Conservation (phyloP, 2,113 vertebrate species). For the Sylvilagus bachmani region DNA sequence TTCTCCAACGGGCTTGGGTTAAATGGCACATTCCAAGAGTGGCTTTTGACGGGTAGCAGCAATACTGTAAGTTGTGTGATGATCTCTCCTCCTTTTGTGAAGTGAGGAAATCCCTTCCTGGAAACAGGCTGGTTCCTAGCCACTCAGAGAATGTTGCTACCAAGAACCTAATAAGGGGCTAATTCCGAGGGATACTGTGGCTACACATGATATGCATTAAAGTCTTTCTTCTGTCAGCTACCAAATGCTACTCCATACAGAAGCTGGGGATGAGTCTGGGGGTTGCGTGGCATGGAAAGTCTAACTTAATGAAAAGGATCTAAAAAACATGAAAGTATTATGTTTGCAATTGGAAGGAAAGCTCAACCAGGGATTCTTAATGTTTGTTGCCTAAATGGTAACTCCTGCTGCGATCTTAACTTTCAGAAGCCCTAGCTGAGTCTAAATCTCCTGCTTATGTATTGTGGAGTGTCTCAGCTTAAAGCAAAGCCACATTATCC, state of each 20-base stretch:
- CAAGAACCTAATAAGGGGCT: slow-evolving; percentile 54
- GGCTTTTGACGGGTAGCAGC: slow-evolving; percentile 76
- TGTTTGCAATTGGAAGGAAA: slow-evolving; percentile 77
- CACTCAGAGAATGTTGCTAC: not conserved
- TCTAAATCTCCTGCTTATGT: slow-evolving; percentile 83
- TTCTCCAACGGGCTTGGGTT: slow-evolving; percentile 78
- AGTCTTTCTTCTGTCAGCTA: slow-evolving; percentile 85
- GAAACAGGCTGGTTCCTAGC: slow-evolving; percentile 79
- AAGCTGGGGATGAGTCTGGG: slow-evolving; percentile 79
- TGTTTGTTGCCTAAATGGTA: slow-evolving; percentile 74
- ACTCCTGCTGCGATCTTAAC: slow-evolving; percentile 69
- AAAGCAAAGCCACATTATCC: slow-evolving; percentile 85
- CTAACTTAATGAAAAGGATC: slow-evolving; percentile 85
- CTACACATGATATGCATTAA: slow-evolving; percentile 83
- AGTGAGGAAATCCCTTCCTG: slow-evolving; percentile 73
- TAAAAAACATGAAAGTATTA: slow-evolving; percentile 83
- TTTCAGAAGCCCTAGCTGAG: slow-evolving; percentile 78
- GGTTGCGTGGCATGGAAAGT: slow-evolving; percentile 80
- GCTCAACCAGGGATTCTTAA: slow-evolving; percentile 75
- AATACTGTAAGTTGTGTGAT: slow-evolving; percentile 79
- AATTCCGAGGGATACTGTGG: slow-evolving; percentile 54
- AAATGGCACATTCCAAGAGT: slow-evolving; percentile 74
- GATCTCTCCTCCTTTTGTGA: slow-evolving; percentile 81
- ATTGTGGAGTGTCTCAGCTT: slow-evolving; percentile 83
- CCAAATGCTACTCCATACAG: slow-evolving; percentile 74